phyloP scores from a whole-genome alignment of 2,888 invertebrate genomes.

The Troilus luridus region DNA sequence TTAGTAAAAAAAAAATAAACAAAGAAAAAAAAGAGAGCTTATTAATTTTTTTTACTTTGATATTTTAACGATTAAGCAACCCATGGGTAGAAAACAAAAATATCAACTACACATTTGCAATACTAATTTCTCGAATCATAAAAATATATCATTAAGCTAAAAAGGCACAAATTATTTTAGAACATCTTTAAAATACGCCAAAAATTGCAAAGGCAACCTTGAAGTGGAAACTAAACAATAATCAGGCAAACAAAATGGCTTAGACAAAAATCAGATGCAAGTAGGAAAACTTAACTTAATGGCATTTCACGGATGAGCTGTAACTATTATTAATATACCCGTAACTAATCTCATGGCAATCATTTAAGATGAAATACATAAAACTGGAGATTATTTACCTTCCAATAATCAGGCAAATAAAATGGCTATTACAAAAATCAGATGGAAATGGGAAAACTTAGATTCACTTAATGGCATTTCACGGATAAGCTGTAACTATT shows the following conservation, averaged over 20 bases:
- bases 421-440: no score
- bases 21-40: slow-evolving; percentile 5
- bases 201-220: background rate
- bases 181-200: background rate
- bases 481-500: no score
- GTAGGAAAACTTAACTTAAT: no score
- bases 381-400: no score
- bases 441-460: no score
- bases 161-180: slow-evolving; percentile 25
- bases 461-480: no score
- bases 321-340: background rate
- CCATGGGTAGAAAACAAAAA: background rate
- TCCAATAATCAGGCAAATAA: no score
- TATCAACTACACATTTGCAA: background rate
- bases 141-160: background rate
- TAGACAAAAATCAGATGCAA: no score
- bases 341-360: background rate
- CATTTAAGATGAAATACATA: background rate
- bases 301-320: no score
- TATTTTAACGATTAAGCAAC: slow-evolving; percentile 2
- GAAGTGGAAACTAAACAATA: background rate
- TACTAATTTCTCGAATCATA: background rate
- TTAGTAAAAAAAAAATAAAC: background rate
- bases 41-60: background rate
- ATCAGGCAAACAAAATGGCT: background rate